A percentile compares a stretch with the other conserved stretches of the same genome.
phyloP scores from a whole-genome alignment of 2,888 invertebrate genomes.

The Furcula furcula region DNA sequence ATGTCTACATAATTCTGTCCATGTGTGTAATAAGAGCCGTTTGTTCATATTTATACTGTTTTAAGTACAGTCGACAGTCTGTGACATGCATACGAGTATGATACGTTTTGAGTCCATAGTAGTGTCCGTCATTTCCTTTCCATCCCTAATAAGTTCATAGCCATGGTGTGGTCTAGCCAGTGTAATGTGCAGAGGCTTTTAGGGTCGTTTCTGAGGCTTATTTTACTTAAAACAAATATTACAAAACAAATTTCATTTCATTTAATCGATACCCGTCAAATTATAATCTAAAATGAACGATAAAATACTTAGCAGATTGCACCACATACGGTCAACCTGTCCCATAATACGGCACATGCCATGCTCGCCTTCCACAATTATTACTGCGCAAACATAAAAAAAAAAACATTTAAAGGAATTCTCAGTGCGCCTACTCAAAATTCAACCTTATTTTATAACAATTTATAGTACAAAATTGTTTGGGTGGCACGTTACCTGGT shows the following conservation, averaged over 20 bases:
- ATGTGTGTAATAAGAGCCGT: too few species aligned
- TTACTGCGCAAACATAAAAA: slow-evolving; percentile 59
- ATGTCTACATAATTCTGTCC: too few species aligned
- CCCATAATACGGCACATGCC: slow-evolving; percentile 79
- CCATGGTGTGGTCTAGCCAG: too few species aligned
- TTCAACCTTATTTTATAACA: slow-evolving; percentile 11
- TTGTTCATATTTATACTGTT: too few species aligned
- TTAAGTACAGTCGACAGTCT: too few species aligned
- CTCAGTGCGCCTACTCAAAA: slow-evolving; percentile 9
- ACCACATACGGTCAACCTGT: slow-evolving; percentile 81
- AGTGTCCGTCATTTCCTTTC: too few species aligned
- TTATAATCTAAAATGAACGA: slow-evolving; percentile 65
- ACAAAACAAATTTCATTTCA: slow-evolving; percentile 60
- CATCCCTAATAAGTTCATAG: too few species aligned
- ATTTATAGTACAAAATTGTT: slow-evolving; percentile 26
- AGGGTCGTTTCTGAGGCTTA: too few species aligned
- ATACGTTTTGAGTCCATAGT: too few species aligned
- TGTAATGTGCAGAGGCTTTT: too few species aligned
- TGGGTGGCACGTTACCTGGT: slow-evolving; percentile 24
- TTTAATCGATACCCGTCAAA: slow-evolving; percentile 58
- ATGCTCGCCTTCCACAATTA: slow-evolving; percentile 72
- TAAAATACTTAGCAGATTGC: slow-evolving; percentile 73
- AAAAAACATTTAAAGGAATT: slow-evolving; percentile 57
- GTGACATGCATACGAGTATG: too few species aligned
- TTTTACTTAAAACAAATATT: too few species aligned